These are phyloP conservation scores for Hemiprocne comata DNA, from an alignment of 2,113 vertebrate genomes.

Conservation along the genomic window DNA sequence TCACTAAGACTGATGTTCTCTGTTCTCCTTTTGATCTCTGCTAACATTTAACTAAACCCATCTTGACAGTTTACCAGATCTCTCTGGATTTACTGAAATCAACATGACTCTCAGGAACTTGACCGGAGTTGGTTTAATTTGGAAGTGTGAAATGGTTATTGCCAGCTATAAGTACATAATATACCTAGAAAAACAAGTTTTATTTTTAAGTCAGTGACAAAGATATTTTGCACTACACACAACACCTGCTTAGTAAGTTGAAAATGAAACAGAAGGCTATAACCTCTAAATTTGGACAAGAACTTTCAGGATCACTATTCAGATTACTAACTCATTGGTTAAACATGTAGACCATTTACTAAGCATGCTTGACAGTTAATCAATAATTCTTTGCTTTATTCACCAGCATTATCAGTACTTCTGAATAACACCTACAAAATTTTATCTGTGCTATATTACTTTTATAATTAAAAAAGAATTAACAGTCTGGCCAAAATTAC, in stretches of 20 bases:
- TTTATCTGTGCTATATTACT: not conserved
- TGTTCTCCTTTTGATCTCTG: slow-evolving; percentile 17
- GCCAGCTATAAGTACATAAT: not conserved
- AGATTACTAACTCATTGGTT: slow-evolving; percentile 3
- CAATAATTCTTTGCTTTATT: not conserved
- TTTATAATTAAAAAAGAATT: slow-evolving; percentile 6
- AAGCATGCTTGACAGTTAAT: slow-evolving; percentile 16
- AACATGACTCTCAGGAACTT: not conserved
- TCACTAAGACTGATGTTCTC: slow-evolving; percentile 19
- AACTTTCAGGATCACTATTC: not conserved
- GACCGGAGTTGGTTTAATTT: slow-evolving; percentile 38
- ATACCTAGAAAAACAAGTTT: not conserved
- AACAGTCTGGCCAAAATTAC: not conserved
- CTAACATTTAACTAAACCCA: slow-evolving; percentile 31
- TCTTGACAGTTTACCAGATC: slow-evolving; percentile 31
- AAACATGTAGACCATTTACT: not conserved
- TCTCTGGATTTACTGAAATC: slow-evolving; percentile 25
- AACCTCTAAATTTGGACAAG: not conserved
- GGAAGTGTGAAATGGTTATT: slow-evolving; percentile 41
- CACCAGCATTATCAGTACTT: not conserved
- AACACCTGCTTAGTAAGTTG: not conserved
- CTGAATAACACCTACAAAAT: not conserved
- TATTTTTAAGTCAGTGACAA: not conserved
- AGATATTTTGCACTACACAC: not conserved
- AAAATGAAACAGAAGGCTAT: slow-evolving; percentile 3